Evolutionary conservation across 2,888 invertebrate genomes (phyloP).

Genomic region (Acrocyrtus sp.): DNA sequence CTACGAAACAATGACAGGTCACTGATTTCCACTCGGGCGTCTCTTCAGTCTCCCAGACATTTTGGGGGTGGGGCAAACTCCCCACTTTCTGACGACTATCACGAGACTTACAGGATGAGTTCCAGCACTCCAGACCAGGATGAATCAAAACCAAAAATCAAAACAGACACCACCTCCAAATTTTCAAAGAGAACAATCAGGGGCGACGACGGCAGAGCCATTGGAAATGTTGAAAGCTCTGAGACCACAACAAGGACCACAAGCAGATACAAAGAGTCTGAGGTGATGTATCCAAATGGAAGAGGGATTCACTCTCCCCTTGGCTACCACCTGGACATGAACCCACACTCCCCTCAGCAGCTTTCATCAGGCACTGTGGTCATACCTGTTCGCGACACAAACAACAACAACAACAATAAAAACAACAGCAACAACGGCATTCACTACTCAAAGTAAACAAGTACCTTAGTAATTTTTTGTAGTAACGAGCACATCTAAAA

Average conservation of each 20-base stretch:
- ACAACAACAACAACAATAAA: constrained; percentile 58
- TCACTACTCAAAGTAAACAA: constrained; percentile 47
- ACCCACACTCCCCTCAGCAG: constrained; percentile 54
- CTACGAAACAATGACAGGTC: constrained; percentile 26
- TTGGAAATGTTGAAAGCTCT: constrained; percentile 61
- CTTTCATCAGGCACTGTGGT: constrained; percentile 62
- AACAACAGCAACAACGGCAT: too few species aligned
- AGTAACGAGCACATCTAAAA: neutral
- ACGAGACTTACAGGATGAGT: constrained; percentile 63
- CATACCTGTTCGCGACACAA: constrained; percentile 62
- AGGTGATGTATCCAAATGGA: constrained; percentile 63
- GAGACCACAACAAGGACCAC: constrained; percentile 62
- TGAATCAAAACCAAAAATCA: constrained; percentile 61
- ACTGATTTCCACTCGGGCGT: constrained; percentile 45
- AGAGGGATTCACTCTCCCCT: constrained; percentile 57
- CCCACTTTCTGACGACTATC: constrained; percentile 61
- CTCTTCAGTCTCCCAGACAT: constrained; percentile 56
- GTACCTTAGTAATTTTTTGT: constrained; percentile 15
- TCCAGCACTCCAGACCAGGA: constrained; percentile 62
- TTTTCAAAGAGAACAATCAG: constrained; percentile 61
- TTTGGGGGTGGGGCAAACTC: constrained; percentile 59
- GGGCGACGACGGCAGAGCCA: constrained; percentile 57
- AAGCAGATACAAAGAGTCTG: constrained; percentile 62
- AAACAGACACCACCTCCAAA: constrained; percentile 63
- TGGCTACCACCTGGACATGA: constrained; percentile 43